These are phyloP conservation scores for Tetramorium simillimum DNA, from an alignment of 1,140 invertebrate species.

Conservation along the genomic window DNA sequence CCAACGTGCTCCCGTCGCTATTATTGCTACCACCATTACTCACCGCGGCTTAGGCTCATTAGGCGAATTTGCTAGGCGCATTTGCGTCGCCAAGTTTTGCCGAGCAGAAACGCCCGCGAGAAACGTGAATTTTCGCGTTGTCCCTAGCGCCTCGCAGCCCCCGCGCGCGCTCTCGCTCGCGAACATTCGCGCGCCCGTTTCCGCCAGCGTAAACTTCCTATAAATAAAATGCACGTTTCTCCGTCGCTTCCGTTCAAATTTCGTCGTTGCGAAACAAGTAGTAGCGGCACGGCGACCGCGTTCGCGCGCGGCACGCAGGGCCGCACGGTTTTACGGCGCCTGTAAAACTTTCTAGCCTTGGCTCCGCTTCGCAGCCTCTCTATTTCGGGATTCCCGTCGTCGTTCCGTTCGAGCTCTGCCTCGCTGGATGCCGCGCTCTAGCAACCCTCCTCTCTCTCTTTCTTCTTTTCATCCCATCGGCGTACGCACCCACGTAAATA, in stretches of 20 bases:
- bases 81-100: not conserved
- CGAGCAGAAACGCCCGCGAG: not conserved
- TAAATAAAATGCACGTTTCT: slow-evolving; percentile 57
- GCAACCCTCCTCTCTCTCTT: slow-evolving; percentile 10
- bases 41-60: slow-evolving; percentile 27
- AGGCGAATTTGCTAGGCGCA: slow-evolving; percentile 27
- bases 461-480: slow-evolving; percentile 48
- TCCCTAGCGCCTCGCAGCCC: not conserved
- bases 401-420: slow-evolving; percentile 45
- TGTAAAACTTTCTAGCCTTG: slow-evolving; percentile 59
- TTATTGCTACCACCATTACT: slow-evolving; percentile 32
- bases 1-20: slow-evolving; percentile 11
- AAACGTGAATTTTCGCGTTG: slow-evolving; percentile 32
- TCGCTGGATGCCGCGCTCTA: slow-evolving; percentile 54
- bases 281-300: slow-evolving; percentile 4
- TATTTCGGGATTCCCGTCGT: slow-evolving; percentile 57
- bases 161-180: not conserved
- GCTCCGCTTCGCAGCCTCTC: slow-evolving; percentile 61
- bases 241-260: slow-evolving; percentile 43
- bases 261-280: slow-evolving; percentile 31
- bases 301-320: not conserved
- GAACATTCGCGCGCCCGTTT: slow-evolving; percentile 24
- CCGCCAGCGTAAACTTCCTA: slow-evolving; percentile 45
- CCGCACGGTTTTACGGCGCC: slow-evolving; percentile 51
- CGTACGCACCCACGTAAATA: slow-evolving; percentile 60